Percentiles rank a stretch among this genome's conserved stretches.
phyloP scores from a whole-genome alignment of 2,797 vertebrate genomes.

The Australoheros facetus region DNA sequence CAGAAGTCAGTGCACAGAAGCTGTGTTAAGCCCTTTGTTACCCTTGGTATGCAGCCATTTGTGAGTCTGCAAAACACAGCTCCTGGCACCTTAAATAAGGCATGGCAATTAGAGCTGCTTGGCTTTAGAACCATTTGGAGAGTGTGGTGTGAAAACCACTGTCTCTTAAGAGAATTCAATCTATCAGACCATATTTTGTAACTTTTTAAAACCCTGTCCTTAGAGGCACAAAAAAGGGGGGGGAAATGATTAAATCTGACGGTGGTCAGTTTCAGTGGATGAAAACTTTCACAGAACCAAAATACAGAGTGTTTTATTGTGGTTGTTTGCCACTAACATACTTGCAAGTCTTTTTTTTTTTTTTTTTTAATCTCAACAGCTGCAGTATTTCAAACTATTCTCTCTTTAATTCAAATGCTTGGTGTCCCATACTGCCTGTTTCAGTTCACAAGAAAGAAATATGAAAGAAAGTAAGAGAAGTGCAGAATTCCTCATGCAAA shows the following conservation, averaged over 20 bases:
- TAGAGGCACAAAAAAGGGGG: not conserved
- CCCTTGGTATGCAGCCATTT: slow-evolving; percentile 44
- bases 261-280: not conserved
- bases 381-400: not conserved
- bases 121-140: slow-evolving; percentile 29
- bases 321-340: not conserved
- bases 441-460: not conserved
- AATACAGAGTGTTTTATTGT: not conserved
- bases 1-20: slow-evolving; percentile 30
- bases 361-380: not conserved
- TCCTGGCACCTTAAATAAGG: slow-evolving; percentile 51
- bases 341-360: not conserved
- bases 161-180: slow-evolving; percentile 15
- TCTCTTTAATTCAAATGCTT: not conserved
- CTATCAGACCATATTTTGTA: slow-evolving; percentile 23
- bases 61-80: slow-evolving; percentile 61
- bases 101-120: slow-evolving; percentile 48
- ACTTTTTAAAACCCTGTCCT: not conserved
- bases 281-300: not conserved
- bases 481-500: slow-evolving; percentile 2
- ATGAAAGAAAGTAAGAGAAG: slow-evolving; percentile 1
- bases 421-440: not conserved
- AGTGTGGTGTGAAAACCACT: slow-evolving; percentile 47
- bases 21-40: slow-evolving; percentile 42
- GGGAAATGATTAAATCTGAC: slow-evolving; percentile 2